Evolutionary conservation across 2,888 invertebrate species (phyloP).

Genomic region (Chesias legatella): DNA sequence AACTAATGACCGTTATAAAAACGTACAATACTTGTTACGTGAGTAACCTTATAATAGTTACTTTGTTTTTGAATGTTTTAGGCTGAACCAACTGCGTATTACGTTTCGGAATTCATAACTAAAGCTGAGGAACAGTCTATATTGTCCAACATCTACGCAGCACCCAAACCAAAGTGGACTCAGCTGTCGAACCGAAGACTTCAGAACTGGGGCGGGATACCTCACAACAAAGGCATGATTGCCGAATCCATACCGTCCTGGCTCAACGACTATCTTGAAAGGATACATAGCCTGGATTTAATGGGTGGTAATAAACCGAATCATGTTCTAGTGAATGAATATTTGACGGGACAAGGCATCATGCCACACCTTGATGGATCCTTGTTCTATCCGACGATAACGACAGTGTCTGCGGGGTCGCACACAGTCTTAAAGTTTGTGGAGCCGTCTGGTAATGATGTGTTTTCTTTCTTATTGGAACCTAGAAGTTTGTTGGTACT

Average conservation of each 20-base stretch:
- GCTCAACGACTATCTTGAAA: slow-evolving; percentile 86
- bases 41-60: no score
- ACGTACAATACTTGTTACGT: no score
- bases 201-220: slow-evolving; percentile 99
- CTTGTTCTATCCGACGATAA: slow-evolving; percentile 94
- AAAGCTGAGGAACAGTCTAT: slow-evolving; percentile 86
- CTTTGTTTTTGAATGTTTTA: slow-evolving; percentile 36
- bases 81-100: slow-evolving; percentile 84
- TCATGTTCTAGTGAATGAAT: slow-evolving; percentile 97
- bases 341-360: slow-evolving; percentile 95
- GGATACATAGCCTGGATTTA: slow-evolving; percentile 83
- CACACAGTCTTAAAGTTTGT: slow-evolving; percentile 94
- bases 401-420: slow-evolving; percentile 95
- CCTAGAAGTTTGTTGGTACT: slow-evolving; percentile 93
- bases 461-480: slow-evolving; percentile 91
- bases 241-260: slow-evolving; percentile 93
- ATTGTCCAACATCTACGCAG: slow-evolving; percentile 85
- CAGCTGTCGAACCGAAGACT: slow-evolving; percentile 92
- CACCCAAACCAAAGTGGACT: slow-evolving; percentile 98
- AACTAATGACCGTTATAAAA: no score
- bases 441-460: slow-evolving; percentile 65
- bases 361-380: slow-evolving; percentile 98
- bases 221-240: slow-evolving; percentile 96
- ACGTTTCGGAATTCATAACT: slow-evolving; percentile 93
- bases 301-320: slow-evolving; percentile 90